Evolutionary conservation across 1,140 invertebrate genomes (phyloP).

Genomic region (Pentalonia nigronervosa): DNA sequence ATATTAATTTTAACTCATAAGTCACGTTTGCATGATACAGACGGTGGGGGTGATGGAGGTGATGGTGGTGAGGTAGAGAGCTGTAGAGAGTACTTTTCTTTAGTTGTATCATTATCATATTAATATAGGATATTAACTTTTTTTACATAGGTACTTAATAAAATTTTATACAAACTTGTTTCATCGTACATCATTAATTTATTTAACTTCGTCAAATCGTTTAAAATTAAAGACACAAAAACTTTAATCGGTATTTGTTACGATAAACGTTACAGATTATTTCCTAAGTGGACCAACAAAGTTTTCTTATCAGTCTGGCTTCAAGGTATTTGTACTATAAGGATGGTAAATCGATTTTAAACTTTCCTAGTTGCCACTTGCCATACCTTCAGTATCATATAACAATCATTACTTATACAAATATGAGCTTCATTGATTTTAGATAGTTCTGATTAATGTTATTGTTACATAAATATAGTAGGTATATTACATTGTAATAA

Average conservation of each 20-base stretch:
- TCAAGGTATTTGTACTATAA: background rate
- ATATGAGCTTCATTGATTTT: background rate
- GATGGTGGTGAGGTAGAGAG: background rate
- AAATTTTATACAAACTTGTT: background rate
- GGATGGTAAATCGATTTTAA: constrained; percentile 14
- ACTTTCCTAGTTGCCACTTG: background rate
- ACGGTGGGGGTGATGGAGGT: background rate
- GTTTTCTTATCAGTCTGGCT: constrained; percentile 40
- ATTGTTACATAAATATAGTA: background rate
- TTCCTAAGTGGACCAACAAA: constrained; percentile 28
- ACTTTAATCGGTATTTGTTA: constrained; percentile 30
- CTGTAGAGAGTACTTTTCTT: background rate
- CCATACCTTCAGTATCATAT: background rate
- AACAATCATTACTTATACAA: constrained; percentile 42
- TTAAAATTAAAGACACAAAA: background rate
- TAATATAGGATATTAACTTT: background rate
- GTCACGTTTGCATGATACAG: background rate
- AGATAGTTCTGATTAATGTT: constrained; percentile 3
- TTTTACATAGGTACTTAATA: background rate
- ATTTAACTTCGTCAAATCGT: constrained; percentile 20
- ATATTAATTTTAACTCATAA: background rate
- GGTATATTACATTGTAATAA: background rate
- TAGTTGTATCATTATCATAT: background rate
- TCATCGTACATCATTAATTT: background rate
- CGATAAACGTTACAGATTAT: background rate